These are phyloP conservation scores for Chionodraco myersi DNA, from an alignment of 2,113 vertebrate genomes.

Conservation along the genomic window DNA sequence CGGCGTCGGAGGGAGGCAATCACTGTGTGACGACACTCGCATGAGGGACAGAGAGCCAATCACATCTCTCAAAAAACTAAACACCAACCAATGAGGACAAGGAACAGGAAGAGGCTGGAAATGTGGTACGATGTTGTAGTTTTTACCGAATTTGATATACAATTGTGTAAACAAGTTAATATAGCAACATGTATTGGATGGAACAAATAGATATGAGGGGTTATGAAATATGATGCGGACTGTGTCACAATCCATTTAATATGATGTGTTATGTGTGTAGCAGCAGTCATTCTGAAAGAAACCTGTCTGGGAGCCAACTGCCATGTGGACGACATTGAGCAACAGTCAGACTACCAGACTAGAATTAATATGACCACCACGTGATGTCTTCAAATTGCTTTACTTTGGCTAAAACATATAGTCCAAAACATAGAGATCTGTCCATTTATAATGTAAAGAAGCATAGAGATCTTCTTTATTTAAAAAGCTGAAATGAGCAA, in stretches of 20 bases:
- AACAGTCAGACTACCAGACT: not conserved
- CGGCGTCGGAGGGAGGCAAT: slow-evolving; percentile 43
- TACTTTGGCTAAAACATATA: too few relatives aligned
- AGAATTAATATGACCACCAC: not conserved
- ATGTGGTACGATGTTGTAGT: slow-evolving; percentile 69
- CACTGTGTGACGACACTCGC: slow-evolving; percentile 74
- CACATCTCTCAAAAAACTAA: slow-evolving; percentile 10
- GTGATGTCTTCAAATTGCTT: not conserved
- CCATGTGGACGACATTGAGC: slow-evolving; percentile 6
- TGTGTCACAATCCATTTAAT: not conserved
- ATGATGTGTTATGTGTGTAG: not conserved
- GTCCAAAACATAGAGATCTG: not conserved
- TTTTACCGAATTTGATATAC: slow-evolving; percentile 23
- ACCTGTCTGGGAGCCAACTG: slow-evolving; percentile 23
- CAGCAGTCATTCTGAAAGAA: not conserved
- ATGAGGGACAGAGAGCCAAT: slow-evolving; percentile 77
- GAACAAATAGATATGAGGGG: not conserved
- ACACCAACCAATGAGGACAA: slow-evolving; percentile 42
- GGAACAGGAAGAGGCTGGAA: slow-evolving; percentile 14
- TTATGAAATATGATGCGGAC: not conserved
- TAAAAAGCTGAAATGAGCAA: not conserved
- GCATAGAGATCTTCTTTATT: too few relatives aligned
- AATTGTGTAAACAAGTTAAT: not conserved
- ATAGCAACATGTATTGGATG: not conserved
- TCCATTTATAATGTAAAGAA: not conserved